Conservation (phyloP, 2,113 vertebrate species). For the Rhinoptilus africanus region DNA sequence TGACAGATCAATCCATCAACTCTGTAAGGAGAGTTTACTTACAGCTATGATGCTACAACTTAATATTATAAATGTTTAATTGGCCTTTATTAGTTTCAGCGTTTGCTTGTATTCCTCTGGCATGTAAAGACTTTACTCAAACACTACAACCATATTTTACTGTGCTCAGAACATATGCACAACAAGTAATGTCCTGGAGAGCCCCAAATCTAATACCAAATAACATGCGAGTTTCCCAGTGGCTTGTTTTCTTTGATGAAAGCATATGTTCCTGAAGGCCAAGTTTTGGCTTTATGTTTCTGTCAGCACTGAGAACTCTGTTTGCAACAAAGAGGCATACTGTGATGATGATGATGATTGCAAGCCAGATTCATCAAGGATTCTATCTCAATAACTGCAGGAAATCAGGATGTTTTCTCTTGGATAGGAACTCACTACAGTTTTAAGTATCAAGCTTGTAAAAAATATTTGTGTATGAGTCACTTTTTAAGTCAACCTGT, state of each 20-base stretch:
- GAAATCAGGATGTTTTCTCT: neutral
- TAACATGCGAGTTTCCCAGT: neutral
- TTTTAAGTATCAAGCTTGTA: neutral
- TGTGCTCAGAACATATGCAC: neutral
- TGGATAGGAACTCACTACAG: neutral
- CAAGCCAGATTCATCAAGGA: neutral
- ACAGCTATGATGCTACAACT: neutral
- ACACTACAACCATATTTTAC: neutral
- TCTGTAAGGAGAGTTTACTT: neutral
- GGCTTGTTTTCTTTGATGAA: neutral
- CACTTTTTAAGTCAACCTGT: neutral
- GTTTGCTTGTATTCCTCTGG: neutral
- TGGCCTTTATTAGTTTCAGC: neutral
- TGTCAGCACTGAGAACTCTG: neutral
- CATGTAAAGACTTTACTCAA: neutral
- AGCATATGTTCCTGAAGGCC: neutral
- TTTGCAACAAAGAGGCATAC: neutral
- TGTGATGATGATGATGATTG: neutral
- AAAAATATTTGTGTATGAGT: neutral
- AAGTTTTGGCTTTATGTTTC: neutral
- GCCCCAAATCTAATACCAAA: neutral
- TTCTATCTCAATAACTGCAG: neutral
- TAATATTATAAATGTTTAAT: neutral
- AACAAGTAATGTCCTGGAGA: neutral
- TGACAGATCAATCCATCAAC: neutral